These are phyloP conservation scores for Actinopyga echinites DNA, from an alignment of 53 echinoderm and acorn worm species.

Conservation along the genomic window DNA sequence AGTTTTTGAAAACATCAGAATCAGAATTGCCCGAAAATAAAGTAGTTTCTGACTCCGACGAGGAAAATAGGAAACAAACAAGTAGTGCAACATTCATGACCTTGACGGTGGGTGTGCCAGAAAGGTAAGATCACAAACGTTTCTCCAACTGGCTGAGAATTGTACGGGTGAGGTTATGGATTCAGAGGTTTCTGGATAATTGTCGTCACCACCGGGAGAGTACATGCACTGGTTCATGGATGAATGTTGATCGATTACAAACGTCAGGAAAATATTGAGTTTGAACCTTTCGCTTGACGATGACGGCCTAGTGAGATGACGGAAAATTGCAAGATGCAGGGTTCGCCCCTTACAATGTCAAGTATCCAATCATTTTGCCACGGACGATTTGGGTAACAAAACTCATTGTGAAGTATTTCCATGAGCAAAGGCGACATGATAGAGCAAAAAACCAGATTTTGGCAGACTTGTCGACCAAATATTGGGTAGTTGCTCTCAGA, in stretches of 20 bases:
- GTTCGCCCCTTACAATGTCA: not conserved
- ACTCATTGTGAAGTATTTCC: slow-evolving; percentile 19
- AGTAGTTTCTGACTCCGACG: not conserved
- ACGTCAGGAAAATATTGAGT: slow-evolving; percentile 27
- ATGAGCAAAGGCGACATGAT: slow-evolving; percentile 20
- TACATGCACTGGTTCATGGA: too few species aligned
- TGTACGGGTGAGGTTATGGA: not conserved
- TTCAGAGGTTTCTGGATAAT: not conserved
- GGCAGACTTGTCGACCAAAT: slow-evolving; percentile 6
- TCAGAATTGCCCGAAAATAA: slow-evolving; percentile 6
- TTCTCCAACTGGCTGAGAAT: not conserved
- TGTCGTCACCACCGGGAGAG: not conserved
- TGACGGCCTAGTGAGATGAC: not conserved
- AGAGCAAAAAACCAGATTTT: slow-evolving; percentile 20
- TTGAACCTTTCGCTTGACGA: not conserved
- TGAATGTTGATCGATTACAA: not conserved
- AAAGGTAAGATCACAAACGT: not conserved
- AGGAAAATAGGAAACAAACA: not conserved
- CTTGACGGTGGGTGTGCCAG: too few species aligned
- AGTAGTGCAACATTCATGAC: not conserved
- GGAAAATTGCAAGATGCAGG: slow-evolving; percentile 1
- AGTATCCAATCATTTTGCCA: slow-evolving; percentile 4
- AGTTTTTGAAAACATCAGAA: not conserved
- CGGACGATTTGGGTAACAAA: not conserved
- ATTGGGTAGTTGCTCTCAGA: slow-evolving; percentile 11